Conservation (phyloP, 1,140 invertebrate genomes). For the Pogonus chalceus region DNA sequence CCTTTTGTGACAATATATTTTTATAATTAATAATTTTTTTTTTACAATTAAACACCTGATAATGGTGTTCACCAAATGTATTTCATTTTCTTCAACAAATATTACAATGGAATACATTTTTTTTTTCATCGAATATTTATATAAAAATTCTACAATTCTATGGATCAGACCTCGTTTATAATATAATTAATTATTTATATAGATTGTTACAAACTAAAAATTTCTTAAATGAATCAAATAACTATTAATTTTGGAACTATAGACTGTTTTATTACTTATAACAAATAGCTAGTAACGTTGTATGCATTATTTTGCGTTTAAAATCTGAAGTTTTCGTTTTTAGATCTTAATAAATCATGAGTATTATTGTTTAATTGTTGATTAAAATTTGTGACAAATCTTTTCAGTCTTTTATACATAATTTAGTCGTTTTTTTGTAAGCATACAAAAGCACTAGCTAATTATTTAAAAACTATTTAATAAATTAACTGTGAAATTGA, state of each 20-base stretch:
- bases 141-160: constrained; percentile 3
- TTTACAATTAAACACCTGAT: not conserved
- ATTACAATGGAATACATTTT: not conserved
- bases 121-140: not conserved
- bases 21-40: not conserved
- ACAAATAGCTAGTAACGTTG: not conserved
- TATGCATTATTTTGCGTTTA: not conserved
- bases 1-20: not conserved
- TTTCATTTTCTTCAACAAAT: not conserved
- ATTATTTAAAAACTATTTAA: no score
- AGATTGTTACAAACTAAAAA: not conserved
- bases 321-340: no score
- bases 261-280: no score
- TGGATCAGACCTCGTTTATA: not conserved
- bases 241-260: no score
- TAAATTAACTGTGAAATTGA: no score
- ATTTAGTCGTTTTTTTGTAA: no score
- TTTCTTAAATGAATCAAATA: no score
- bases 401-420: no score
- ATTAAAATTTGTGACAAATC: no score
- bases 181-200: not conserved
- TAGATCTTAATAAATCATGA: no score
- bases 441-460: no score
- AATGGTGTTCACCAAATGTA: constrained; percentile 2
- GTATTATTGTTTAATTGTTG: no score